phyloP scores from a whole-genome alignment of 2,888 invertebrate species.

The Himalopsyche anomala region DNA sequence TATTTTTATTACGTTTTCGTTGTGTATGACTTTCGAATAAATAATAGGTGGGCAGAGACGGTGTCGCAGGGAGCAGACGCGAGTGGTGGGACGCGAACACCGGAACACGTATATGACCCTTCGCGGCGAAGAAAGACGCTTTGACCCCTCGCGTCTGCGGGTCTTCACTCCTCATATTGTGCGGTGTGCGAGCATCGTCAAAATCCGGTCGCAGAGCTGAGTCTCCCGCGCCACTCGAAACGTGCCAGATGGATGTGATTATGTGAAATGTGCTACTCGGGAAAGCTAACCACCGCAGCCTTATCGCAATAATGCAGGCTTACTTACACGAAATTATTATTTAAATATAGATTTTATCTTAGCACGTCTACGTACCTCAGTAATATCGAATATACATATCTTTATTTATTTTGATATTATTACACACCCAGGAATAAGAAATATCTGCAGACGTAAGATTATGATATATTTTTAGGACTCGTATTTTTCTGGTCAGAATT shows the following conservation, averaged over 20 bases:
- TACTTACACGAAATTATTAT: slow-evolving; percentile 17
- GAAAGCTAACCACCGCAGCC: slow-evolving; percentile 38
- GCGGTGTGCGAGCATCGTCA: not conserved
- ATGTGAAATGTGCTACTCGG: slow-evolving; percentile 52
- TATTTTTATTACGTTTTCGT: not conserved
- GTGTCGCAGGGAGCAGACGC: not conserved
- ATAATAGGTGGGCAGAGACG: slow-evolving; percentile 16
- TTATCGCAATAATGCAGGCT: not conserved
- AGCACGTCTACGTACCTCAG: not conserved
- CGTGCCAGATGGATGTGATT: slow-evolving; percentile 58
- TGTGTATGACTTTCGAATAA: not conserved
- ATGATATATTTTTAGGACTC: too few species aligned
- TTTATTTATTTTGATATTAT: slow-evolving; percentile 5
- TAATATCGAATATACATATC: not conserved
- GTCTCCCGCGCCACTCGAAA: slow-evolving; percentile 42
- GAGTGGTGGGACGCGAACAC: slow-evolving; percentile 6
- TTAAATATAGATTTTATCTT: slow-evolving; percentile 18
- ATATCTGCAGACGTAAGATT: too few species aligned
- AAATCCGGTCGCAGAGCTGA: not conserved
- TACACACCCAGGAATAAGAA: not conserved
- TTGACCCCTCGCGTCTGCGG: slow-evolving; percentile 52
- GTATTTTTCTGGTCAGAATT: too few species aligned
- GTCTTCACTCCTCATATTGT: slow-evolving; percentile 27
- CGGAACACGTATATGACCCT: slow-evolving; percentile 51
- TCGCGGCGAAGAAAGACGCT: slow-evolving; percentile 46